Evolutionary conservation across 2,888 invertebrate genomes (phyloP).

Genomic region (Liposcelis brunnea): DNA sequence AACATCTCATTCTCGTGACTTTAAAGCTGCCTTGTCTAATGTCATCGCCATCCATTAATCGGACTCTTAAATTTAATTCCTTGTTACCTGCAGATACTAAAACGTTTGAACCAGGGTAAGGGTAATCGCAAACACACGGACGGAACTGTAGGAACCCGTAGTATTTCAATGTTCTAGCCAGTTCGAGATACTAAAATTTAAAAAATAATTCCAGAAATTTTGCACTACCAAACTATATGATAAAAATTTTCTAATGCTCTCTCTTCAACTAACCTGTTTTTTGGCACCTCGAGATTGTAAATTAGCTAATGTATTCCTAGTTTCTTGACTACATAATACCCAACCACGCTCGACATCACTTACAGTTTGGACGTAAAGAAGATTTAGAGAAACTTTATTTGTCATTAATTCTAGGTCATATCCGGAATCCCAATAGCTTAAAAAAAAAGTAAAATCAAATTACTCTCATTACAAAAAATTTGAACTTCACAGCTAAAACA

Average conservation of each 20-base stretch:
- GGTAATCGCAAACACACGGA: constrained; percentile 60
- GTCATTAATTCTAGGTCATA: constrained; percentile 69
- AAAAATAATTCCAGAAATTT: constrained; percentile 11
- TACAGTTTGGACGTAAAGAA: constrained; percentile 73
- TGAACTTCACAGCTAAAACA: constrained; percentile 11
- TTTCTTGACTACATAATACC: constrained; percentile 56
- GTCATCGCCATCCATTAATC: constrained; percentile 35
- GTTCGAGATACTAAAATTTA: constrained; percentile 57
- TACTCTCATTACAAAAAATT: constrained; percentile 7
- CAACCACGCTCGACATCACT: constrained; percentile 77
- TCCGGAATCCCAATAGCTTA: constrained; percentile 74
- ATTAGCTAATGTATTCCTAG: constrained; percentile 45
- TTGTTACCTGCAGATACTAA: constrained; percentile 70
- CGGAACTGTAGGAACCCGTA: constrained; percentile 79
- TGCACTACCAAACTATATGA: background rate
- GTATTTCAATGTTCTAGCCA: constrained; percentile 65
- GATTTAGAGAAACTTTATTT: constrained; percentile 65
- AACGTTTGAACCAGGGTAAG: constrained; percentile 44
- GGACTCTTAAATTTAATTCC: constrained; percentile 56
- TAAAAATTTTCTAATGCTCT: constrained; percentile 5
- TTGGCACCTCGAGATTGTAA: constrained; percentile 64
- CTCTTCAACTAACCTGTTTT: constrained; percentile 41
- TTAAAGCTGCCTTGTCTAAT: constrained; percentile 74
- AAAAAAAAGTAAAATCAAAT: constrained; percentile 20
- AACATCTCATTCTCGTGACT: constrained; percentile 91